Evolutionary conservation across 1,140 invertebrate species (phyloP).

Genomic region (Zaprionus lachaisei): DNA sequence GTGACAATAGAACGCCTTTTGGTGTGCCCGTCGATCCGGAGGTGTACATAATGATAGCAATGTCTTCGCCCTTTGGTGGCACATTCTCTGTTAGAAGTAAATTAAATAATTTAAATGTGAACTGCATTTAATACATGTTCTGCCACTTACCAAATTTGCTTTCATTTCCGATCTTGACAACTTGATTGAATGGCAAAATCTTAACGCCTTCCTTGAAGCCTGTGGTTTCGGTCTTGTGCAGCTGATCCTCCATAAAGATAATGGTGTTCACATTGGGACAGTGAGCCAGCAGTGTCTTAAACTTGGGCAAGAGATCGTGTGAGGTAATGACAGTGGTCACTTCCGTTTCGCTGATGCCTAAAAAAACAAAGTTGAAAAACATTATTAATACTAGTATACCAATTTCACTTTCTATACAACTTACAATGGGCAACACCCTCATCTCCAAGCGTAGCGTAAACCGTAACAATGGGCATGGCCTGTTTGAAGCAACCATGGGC

Average conservation of each 20-base stretch:
- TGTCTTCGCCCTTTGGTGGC: conserved; percentile 89
- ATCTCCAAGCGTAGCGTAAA: conserved; percentile 98
- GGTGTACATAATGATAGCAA: conserved; percentile 98
- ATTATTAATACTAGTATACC: conserved; percentile 1
- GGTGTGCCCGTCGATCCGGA: conserved; percentile 96
- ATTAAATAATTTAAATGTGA: not conserved
- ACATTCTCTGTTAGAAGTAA: conserved; percentile 84
- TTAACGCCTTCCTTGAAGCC: conserved; percentile 89
- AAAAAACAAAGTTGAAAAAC: not conserved
- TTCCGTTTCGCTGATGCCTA: conserved; percentile 96
- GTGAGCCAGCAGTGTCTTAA: conserved; percentile 90
- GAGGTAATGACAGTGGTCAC: conserved; percentile 95
- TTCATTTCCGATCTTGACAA: conserved; percentile 84
- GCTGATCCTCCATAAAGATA: conserved; percentile 95
- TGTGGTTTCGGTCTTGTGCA: conserved; percentile 88
- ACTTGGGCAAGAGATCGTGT: conserved; percentile 94
- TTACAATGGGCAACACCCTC: conserved; percentile 96
- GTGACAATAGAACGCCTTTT: conserved; percentile 94
- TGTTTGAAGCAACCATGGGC: conserved; percentile 97
- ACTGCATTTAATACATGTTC: not conserved
- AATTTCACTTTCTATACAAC: conserved; percentile 11
- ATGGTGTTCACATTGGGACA: conserved; percentile 90
- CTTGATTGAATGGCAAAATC: conserved; percentile 88
- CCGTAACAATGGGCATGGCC: conserved; percentile 96
- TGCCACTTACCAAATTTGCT: conserved; percentile 77